These are phyloP conservation scores for Chitala chitala DNA, from an alignment of 2,113 vertebrate genomes.

Conservation along the genomic window DNA sequence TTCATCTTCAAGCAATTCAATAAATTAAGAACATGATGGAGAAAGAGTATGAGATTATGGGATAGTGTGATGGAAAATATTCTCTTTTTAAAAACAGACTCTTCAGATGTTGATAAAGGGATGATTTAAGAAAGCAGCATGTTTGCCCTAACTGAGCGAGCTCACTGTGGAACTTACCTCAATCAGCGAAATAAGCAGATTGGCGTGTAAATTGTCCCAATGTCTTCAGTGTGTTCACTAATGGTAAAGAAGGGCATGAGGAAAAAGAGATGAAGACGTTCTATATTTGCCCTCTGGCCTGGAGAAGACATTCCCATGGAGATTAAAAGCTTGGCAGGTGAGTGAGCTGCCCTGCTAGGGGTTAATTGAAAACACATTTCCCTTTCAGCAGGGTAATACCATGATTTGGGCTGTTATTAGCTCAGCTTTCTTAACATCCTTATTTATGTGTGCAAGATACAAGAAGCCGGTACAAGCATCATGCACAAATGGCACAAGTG, in stretches of 20 bases:
- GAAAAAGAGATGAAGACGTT: background rate
- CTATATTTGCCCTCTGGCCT: conserved; percentile 9
- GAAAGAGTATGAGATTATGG: too few relatives aligned
- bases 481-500: background rate
- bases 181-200: background rate
- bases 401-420: conserved; percentile 15
- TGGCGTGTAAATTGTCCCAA: background rate
- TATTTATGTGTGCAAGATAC: conserved; percentile 18
- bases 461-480: background rate
- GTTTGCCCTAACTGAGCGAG: background rate
- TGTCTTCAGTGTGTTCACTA: background rate
- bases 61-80: too few relatives aligned
- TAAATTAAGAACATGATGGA: too few relatives aligned
- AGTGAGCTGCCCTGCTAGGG: background rate
- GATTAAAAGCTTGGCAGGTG: conserved; percentile 15
- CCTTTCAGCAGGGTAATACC: conserved; percentile 8
- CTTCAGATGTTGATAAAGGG: too few relatives aligned
- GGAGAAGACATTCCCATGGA: conserved; percentile 13
- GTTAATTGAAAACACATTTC: background rate
- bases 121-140: too few relatives aligned
- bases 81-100: too few relatives aligned
- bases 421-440: conserved; percentile 3
- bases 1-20: too few relatives aligned
- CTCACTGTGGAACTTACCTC: background rate
- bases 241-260: background rate